Base-by-base conservation (phyloP, 2,113 vertebrate genomes). In the Martes martes region DNA sequence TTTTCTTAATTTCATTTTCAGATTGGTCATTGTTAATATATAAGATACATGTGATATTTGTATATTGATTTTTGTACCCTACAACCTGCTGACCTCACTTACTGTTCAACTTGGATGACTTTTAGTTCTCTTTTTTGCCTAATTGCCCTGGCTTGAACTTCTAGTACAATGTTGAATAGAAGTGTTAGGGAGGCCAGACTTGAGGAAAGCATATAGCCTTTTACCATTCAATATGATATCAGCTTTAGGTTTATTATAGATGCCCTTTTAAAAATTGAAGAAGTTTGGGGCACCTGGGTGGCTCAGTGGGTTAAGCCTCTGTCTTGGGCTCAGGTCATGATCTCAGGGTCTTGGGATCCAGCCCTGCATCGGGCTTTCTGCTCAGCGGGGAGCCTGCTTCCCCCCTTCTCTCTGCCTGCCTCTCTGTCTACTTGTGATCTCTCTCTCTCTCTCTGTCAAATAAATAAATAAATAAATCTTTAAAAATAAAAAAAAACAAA, bases 1-100 rank as follows among this genome's bases (percentile, higher is more conserved):
- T 90, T 61, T 36, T 52, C 42, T 61, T 78, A 92, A 73, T 83
- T 93, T 93, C 21, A 81, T 57, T 91, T 95, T 94, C 50, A 94
- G 69, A 61, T 15, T 33, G 39, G 26, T 88, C 19, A 87, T 26
- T 88, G 42, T 71, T 79, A 87, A 23, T 71, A 31, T 59, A 59
- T 88, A 94, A 80, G 67, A 47, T 71, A 59, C 61, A 88, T 59
- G 11, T 36, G 2, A 45, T 71, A 71, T 69, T 67, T 69, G 7
- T 28, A 65, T 63, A 73, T 16, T 59, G 50, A 89, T 63, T 88
- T 61, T 69, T 23, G 10, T 91, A 74, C 47, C 59, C 26, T 59
- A 15, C 65, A 94, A 69, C 36, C 42, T 42, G 42, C 50, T 94
- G 47, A 71, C 21, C 50, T 52, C 45, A 55, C 21, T 55, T 57